A percentile compares a stretch with the other conserved stretches of the same genome.
phyloP scores from a whole-genome alignment of 1,140 invertebrate species.

The Leucophenga varia region DNA sequence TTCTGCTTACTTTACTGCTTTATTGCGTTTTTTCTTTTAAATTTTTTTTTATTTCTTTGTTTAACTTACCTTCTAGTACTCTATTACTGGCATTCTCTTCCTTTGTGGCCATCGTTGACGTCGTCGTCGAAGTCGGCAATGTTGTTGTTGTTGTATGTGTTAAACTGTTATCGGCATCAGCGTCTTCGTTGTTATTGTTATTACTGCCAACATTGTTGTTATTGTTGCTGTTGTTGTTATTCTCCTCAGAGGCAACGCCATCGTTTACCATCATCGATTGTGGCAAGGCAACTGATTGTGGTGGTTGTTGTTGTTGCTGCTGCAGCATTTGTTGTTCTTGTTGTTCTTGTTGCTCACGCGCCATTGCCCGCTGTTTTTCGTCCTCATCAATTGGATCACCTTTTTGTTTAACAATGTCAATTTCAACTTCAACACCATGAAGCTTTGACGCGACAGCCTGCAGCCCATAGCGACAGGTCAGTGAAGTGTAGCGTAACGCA shows the following conservation, averaged over 20 bases:
- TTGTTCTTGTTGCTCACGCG: slow-evolving; percentile 33
- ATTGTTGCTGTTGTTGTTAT: slow-evolving; percentile 26
- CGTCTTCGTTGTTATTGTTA: background rate
- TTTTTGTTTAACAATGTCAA: slow-evolving; percentile 84
- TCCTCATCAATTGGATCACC: slow-evolving; percentile 62
- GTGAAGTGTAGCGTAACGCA: slow-evolving; percentile 3
- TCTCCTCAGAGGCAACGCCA: slow-evolving; percentile 20
- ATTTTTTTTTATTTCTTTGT: no score
- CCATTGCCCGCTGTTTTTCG: slow-evolving; percentile 42
- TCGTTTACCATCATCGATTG: no score
- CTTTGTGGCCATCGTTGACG: no score
- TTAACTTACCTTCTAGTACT: no score
- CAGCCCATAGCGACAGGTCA: slow-evolving; percentile 1
- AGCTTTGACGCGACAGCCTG: slow-evolving; percentile 90
- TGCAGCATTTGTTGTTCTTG: no score
- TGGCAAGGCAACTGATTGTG: background rate
- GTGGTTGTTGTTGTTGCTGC: slow-evolving; percentile 14
- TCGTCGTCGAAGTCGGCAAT: no score
- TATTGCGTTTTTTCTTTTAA: no score
- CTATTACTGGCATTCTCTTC: no score
- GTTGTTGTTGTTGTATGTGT: no score
- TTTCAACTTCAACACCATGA: slow-evolving; percentile 87
- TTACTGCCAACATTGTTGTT: slow-evolving; percentile 42
- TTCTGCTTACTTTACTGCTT: no score
- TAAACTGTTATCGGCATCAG: background rate